These are phyloP conservation scores for Cheirogaleus medius DNA, from an alignment of 2,113 vertebrate species.

Conservation along the genomic window DNA sequence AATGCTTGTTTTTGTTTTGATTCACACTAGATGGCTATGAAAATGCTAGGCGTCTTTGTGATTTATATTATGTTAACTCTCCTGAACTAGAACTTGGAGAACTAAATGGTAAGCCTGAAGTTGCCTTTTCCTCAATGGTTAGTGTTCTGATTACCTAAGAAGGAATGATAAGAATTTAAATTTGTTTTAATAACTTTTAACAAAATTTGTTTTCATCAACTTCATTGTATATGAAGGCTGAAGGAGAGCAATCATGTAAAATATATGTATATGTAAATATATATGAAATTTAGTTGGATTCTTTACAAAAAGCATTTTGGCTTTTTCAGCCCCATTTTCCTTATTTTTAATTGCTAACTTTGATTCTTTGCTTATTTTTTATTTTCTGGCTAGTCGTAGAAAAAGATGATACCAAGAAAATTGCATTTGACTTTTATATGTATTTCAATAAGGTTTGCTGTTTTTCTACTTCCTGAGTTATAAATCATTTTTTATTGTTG, in stretches of 20 bases:
- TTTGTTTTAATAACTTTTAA: background rate
- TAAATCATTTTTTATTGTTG: conserved; percentile 40
- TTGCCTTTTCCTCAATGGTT: conserved; percentile 10
- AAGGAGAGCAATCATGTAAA: conserved; percentile 2
- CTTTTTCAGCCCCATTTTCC: background rate
- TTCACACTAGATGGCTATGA: conserved; percentile 93
- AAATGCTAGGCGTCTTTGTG: conserved; percentile 96
- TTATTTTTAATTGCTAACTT: conserved; percentile 44
- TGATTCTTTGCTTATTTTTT: conserved; percentile 48
- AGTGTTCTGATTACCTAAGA: background rate
- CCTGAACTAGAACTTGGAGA: conserved; percentile 94
- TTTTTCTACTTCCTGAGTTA: conserved; percentile 9
- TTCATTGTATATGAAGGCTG: background rate
- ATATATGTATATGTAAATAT: background rate
- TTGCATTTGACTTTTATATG: conserved; percentile 38
- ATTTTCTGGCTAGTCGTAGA: conserved; percentile 37
- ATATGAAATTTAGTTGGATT: background rate
- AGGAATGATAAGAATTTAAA: conserved; percentile 28
- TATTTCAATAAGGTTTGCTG: background rate
- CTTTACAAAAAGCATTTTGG: background rate
- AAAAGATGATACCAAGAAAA: conserved; percentile 39
- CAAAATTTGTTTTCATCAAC: background rate
- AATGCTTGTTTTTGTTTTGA: conserved; percentile 67
- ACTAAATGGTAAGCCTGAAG: conserved; percentile 89
- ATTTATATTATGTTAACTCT: conserved; percentile 97